Evolutionary conservation across 2,113 vertebrate species (phyloP).

Genomic region (Nesogale talazaci): DNA sequence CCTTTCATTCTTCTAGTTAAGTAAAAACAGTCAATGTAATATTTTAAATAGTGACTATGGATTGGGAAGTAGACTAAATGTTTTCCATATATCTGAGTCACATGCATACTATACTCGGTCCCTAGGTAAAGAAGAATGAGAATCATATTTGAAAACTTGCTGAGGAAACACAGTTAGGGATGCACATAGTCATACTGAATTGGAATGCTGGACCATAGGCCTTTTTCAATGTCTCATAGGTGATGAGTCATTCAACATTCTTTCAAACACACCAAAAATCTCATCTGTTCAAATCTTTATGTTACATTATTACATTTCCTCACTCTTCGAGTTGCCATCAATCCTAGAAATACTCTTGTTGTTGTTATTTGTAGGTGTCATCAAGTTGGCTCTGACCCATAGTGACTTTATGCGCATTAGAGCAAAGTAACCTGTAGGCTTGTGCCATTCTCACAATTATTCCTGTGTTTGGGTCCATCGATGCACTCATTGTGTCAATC

Average conservation of each 20-base stretch:
- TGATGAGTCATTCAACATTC: neutral
- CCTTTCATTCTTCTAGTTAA: neutral
- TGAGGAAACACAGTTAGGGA: neutral
- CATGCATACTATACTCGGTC: neutral
- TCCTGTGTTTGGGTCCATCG: too few species aligned
- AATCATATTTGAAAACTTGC: neutral
- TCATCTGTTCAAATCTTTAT: neutral
- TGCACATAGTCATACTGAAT: neutral
- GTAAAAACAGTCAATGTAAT: neutral
- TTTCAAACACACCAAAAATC: neutral
- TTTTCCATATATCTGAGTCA: neutral
- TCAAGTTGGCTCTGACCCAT: too few species aligned
- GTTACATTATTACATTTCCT: accelerated
- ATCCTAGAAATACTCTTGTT: neutral
- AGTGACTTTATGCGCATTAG: too few species aligned
- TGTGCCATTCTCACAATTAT: too few species aligned
- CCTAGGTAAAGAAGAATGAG: neutral
- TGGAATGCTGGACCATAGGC: too few species aligned
- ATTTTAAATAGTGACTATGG: neutral
- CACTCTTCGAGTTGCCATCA: neutral
- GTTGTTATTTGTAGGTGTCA: too few species aligned
- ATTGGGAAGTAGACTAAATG: neutral
- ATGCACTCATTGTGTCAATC: too few species aligned
- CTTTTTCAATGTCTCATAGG: too few species aligned
- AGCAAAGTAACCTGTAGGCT: too few species aligned